These are phyloP conservation scores for Trichogramma evanescens DNA, from an alignment of 2,888 invertebrate species.

Conservation along the genomic window DNA sequence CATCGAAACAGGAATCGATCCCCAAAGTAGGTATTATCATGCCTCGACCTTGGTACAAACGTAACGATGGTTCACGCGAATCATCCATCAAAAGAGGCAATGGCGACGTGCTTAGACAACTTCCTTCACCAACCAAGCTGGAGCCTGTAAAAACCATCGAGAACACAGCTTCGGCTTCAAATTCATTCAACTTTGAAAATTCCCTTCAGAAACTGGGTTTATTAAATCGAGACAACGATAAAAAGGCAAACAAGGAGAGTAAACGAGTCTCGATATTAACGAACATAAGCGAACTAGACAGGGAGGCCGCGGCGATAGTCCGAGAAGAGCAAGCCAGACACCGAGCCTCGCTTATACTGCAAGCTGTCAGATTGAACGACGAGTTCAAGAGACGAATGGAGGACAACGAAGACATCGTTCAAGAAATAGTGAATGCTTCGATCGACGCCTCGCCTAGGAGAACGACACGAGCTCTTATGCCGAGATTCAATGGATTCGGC, in stretches of 20 bases:
- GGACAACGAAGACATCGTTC: constrained; percentile 32
- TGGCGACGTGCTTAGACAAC: constrained; percentile 30
- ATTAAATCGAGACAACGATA: constrained; percentile 35
- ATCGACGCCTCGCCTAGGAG: constrained; percentile 37
- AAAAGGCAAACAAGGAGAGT: constrained; percentile 51
- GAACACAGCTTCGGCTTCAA: constrained; percentile 26
- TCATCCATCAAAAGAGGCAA: constrained; percentile 21
- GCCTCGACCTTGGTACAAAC: constrained; percentile 63
- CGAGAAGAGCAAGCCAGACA: constrained; percentile 50
- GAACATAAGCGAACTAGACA: constrained; percentile 72
- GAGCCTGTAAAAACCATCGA: constrained; percentile 26
- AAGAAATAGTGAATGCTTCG: constrained; percentile 36
- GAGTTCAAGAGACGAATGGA: constrained; percentile 25
- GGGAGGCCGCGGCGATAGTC: constrained; percentile 70
- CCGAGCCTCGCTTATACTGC: constrained; percentile 34
- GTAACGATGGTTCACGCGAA: constrained; percentile 33
- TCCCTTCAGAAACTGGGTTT: constrained; percentile 49
- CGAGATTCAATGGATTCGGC: constrained; percentile 59
- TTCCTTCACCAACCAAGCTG: constrained; percentile 24
- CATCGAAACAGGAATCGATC: not conserved
- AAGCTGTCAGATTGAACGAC: constrained; percentile 21
- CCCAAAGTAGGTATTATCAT: constrained; percentile 24
- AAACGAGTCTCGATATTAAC: constrained; percentile 59
- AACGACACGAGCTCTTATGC: constrained; percentile 53
- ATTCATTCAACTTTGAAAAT: constrained; percentile 44